Conservation (phyloP, 2,113 vertebrate genomes). For the Riparia riparia region DNA sequence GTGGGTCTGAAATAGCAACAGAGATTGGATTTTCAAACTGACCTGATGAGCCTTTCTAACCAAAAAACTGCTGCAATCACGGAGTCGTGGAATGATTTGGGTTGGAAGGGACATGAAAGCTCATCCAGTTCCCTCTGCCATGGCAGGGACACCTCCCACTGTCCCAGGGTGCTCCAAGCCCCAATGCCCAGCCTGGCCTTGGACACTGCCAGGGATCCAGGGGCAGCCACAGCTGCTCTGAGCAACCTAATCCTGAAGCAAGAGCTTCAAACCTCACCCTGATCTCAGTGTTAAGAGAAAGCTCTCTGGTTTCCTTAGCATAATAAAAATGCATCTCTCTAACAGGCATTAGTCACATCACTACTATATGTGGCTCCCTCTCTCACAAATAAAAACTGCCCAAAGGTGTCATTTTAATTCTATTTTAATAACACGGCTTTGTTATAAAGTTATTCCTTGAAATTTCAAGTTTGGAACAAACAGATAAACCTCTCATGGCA, state of each 20-base stretch:
- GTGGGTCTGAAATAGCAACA: constrained; percentile 83
- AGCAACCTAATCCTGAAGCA: not conserved
- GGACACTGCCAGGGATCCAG: not conserved
- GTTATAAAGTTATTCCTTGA: not conserved
- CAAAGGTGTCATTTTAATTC: not conserved
- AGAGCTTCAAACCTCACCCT: not conserved
- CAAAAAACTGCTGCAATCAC: not conserved
- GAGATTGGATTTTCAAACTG: not conserved
- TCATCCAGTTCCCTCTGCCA: not conserved
- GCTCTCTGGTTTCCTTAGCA: not conserved
- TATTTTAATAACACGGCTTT: not conserved
- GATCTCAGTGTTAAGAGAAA: not conserved
- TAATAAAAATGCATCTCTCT: not conserved
- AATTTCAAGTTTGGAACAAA: not conserved
- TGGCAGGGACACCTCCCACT: not conserved
- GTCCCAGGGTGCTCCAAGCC: not conserved
- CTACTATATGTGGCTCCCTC: not conserved
- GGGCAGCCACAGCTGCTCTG: not conserved
- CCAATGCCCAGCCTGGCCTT: not conserved
- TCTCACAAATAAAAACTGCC: not conserved
- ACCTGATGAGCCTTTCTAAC: not conserved
- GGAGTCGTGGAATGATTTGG: not conserved
- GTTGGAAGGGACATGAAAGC: not conserved
- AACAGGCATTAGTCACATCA: not conserved
- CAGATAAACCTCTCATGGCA: not conserved